A percentile compares a stretch with the other conserved stretches of the same genome.
Conservation (phyloP, 2,888 invertebrate genomes). For the Allygus modestus region DNA sequence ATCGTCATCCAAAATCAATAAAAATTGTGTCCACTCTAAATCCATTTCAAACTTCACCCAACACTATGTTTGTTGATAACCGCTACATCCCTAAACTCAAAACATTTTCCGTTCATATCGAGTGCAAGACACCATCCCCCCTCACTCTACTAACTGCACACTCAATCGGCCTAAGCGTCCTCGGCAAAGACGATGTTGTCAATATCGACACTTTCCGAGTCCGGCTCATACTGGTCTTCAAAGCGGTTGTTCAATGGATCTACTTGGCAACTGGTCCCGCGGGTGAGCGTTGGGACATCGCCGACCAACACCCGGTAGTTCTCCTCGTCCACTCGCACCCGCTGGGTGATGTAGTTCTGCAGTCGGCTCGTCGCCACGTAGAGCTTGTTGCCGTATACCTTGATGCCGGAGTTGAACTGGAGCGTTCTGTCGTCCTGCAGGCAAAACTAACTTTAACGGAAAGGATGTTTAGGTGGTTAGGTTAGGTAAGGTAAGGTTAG, state of each 20-base stretch:
- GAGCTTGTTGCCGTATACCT: slow-evolving; percentile 78
- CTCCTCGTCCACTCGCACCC: slow-evolving; percentile 75
- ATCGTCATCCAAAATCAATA: no score
- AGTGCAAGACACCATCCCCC: no score
- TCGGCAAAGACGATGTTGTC: slow-evolving; percentile 8
- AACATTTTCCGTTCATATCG: no score
- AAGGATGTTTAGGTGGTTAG: no score
- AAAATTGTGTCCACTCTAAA: no score
- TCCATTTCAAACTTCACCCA: no score
- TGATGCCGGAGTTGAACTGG: slow-evolving; percentile 86
- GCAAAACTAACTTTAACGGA: no score
- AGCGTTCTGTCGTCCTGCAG: slow-evolving; percentile 79
- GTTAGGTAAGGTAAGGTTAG: no score
- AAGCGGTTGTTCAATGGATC: slow-evolving; percentile 11
- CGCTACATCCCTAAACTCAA: no score
- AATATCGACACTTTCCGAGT: slow-evolving; percentile 30
- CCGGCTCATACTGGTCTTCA: slow-evolving; percentile 26
- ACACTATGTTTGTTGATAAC: no score
- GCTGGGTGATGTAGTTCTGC: slow-evolving; percentile 82
- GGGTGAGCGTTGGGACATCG: slow-evolving; percentile 77
- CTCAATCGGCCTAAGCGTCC: not conserved
- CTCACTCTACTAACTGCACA: not conserved
- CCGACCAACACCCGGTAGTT: slow-evolving; percentile 86
- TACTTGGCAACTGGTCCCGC: slow-evolving; percentile 78
- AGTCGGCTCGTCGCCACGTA: slow-evolving; percentile 84